Percentiles rank a stretch among this genome's conserved stretches.
phyloP scores from a whole-genome alignment of 2,888 invertebrate genomes.

The Caenorhabditis sp. region DNA sequence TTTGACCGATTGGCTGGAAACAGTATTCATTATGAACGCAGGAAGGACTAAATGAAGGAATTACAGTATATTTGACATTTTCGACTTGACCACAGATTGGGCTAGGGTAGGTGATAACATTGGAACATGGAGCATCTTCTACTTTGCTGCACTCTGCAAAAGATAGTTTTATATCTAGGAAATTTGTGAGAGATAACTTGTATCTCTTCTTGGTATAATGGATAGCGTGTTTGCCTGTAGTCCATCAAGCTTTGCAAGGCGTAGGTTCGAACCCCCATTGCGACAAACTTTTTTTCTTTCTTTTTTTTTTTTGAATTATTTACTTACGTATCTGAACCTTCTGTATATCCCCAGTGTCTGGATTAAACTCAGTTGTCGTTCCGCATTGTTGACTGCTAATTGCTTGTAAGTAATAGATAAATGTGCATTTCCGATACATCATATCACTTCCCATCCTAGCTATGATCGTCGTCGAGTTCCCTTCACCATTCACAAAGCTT shows the following conservation, averaged over 20 bases:
- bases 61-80: constrained; percentile 28
- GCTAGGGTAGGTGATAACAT: constrained; percentile 20
- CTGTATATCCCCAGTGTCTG: constrained; percentile 14
- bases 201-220: too few relatives aligned
- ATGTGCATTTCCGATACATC: constrained; percentile 63
- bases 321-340: constrained; percentile 55
- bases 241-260: too few relatives aligned
- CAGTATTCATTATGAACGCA: not conserved
- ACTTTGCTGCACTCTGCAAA: constrained; percentile 63
- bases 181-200: too few relatives aligned
- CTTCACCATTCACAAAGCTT: constrained; percentile 55
- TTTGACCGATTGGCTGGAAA: constrained; percentile 15
- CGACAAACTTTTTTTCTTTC: too few relatives aligned
- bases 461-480: constrained; percentile 10
- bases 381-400: constrained; percentile 41
- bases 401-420: constrained; percentile 54
- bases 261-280: too few relatives aligned
- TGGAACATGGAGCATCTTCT: constrained; percentile 53
- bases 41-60: not conserved
- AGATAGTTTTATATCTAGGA: constrained; percentile 3
- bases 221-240: too few relatives aligned
- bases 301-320: constrained; percentile 3
- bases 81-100: constrained; percentile 64
- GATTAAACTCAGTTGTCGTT: constrained; percentile 41
- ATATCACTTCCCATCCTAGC: constrained; percentile 55